These are phyloP conservation scores for Melopsittacus undulatus DNA, from an alignment of 2,797 vertebrate species.

Conservation along the genomic window DNA sequence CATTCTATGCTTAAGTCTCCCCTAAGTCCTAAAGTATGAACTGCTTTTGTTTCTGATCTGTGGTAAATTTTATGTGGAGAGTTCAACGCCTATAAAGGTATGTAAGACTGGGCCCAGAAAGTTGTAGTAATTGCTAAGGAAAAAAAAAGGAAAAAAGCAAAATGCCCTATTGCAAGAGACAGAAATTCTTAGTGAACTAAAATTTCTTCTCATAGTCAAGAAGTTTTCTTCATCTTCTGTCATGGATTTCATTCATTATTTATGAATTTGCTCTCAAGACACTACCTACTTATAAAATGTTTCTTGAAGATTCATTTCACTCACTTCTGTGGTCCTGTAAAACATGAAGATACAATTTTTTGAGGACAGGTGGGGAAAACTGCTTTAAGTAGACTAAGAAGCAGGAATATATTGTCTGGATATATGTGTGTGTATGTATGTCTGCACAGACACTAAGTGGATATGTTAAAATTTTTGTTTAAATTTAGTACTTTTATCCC, in stretches of 20 bases:
- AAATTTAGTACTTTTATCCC: neutral
- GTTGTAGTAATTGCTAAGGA: neutral
- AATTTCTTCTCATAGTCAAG: neutral
- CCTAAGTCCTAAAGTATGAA: slow-evolving; percentile 5
- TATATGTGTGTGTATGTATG: neutral
- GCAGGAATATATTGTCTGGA: neutral
- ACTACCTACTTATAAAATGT: neutral
- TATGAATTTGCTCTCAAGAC: neutral
- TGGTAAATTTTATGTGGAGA: neutral
- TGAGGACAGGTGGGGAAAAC: neutral
- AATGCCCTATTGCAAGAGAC: neutral
- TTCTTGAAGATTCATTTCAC: neutral
- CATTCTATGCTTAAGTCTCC: neutral
- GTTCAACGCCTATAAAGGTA: neutral
- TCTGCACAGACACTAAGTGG: neutral
- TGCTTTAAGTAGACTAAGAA: neutral
- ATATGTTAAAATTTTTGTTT: neutral
- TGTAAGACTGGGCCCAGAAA: neutral
- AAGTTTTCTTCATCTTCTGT: neutral
- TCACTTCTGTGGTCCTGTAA: neutral
- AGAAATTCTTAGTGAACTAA: neutral
- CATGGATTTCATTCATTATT: neutral
- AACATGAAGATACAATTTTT: neutral
- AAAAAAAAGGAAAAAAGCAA: neutral
- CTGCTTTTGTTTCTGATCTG: slow-evolving; percentile 15